Base-by-base conservation (phyloP, 2,888 invertebrate species). In the Phaedon cochleariae region DNA sequence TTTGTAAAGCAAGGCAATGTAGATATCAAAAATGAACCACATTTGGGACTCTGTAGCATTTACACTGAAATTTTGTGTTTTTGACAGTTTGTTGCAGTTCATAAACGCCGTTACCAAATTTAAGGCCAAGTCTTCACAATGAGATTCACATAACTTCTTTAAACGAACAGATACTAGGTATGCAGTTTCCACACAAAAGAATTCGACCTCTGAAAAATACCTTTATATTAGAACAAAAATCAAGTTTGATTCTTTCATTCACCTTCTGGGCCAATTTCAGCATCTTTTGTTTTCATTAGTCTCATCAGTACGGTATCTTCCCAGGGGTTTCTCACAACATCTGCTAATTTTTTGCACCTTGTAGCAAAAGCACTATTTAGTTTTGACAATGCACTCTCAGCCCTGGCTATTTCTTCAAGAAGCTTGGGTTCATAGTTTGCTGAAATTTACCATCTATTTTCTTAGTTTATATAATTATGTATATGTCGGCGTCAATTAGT, bases 51-150 rank as follows among this genome's bases (percentile, higher is more conserved):
- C 78, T 1, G 83, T 82, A 20, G 83, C 82, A 72, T 81, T 81
- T 63, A 83, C 76, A 61, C 73, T 81, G 64, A 81, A 79, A 59
- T 80, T 77, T 68, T 79, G 76, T 5, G 69, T 72, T 67, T 79
- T 77, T 2, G 82, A 79, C 64, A 80, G 70, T 65, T 81, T 79
- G 61, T 83, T 79, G 63, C 81, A 84, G 61, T 77, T 78, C 73
- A 83, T 79, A 57, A 82, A 83, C 61, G 87, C 86, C 49, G 86
- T 86, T 46, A 87, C 86, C 74, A 89, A 84, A 78, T 86, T 86
- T 61, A 88, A 82, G 65, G 89, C 89, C 70, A 89, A 82, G 79
- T 88, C 87, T 82, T 88, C 87, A 81, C 88, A 88, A 73, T 87
- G 86, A 69, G 87, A 86, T 80, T 88, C 87, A 77, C 87, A 86